Evolutionary conservation across 1,140 invertebrate genomes (phyloP), one percentile per base, ranked within the genome.

Genomic region (Drosophila watanabei): DNA sequence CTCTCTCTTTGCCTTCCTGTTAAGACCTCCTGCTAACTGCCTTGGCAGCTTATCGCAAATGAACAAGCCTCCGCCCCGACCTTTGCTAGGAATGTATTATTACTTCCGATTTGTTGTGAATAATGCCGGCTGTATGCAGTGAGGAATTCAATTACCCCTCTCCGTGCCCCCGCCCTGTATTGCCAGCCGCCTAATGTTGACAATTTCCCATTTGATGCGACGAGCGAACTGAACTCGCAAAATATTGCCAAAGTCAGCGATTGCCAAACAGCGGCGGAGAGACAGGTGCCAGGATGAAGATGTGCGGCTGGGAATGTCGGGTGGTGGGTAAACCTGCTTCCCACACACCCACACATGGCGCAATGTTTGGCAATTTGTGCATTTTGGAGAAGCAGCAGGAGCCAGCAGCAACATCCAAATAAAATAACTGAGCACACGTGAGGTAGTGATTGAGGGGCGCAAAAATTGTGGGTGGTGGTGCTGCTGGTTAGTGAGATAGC

Each of bases 351-450:
- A 64, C 76, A 79, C 43, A 78, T 81, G 85, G 72, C 86, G 73
- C 85, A 85, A 72, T 89, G 79, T 89, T 89, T 89, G 85, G 75
- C 86, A 90, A 89, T 90, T 89, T 89, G 85, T 89, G 84, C 84
- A 87, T 61, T 75, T 61, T 41, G 68, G 61, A 52, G 49, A n/a
- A 45, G 52, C 28, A 60, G 10, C 66, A 30, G 37, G 16, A 37
- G n/a, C 2, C 20, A 51, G 28, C 75, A 68, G 70, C 82, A 80
- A 70, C 82, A 86, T 46, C 60, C 63, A 81, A 87, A 87, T 82
- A 80, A 83, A 83, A 88, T 83, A 88, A 71, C 83, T 76, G 59
- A 68, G 48, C 35, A 32, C 41, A 77, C 83, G 76, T 88, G 75
- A 75, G 82, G 58, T n/a, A 32, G 71, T 62, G 69, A 62, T 60